These are phyloP conservation scores for Drosophila obscura DNA, from an alignment of 1,140 invertebrate species.

Conservation along the genomic window DNA sequence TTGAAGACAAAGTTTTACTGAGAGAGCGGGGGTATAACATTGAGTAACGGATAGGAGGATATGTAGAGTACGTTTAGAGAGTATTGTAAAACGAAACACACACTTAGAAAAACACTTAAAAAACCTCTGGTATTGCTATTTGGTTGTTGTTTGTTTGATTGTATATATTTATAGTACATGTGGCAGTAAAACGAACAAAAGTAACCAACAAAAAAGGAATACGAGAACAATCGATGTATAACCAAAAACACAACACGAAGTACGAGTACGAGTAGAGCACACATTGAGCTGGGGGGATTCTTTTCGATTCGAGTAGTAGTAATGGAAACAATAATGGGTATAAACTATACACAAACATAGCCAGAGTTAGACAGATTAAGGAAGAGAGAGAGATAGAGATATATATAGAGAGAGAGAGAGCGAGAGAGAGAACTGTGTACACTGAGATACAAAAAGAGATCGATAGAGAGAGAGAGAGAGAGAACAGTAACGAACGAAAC, in stretches of 20 bases:
- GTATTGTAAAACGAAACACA: constrained; percentile 61
- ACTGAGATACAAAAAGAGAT: constrained; percentile 52
- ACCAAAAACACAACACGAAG: constrained; percentile 42
- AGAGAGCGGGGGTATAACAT: constrained; percentile 42
- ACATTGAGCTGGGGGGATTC: constrained; percentile 52
- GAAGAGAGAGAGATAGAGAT: constrained; percentile 33
- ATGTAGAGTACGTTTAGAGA: constrained; percentile 53
- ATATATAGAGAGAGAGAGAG: constrained; percentile 42
- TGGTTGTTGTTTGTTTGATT: constrained; percentile 22
- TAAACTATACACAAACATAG: constrained; percentile 71
- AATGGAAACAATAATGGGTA: constrained; percentile 59
- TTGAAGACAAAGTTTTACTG: constrained; percentile 38
- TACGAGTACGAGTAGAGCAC: constrained; percentile 44
- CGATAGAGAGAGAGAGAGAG: constrained; percentile 24
- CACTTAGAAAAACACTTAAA: constrained; percentile 69
- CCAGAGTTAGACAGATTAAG: constrained; percentile 57
- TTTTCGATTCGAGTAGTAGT: constrained; percentile 34
- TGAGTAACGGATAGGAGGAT: constrained; percentile 29
- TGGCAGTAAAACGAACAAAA: constrained; percentile 45
- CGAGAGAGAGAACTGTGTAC: constrained; percentile 54
- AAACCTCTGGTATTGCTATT: constrained; percentile 40
- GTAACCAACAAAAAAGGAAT: constrained; percentile 16
- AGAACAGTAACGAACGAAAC: constrained; percentile 43
- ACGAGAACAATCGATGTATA: constrained; percentile 3
- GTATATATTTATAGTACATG: constrained; percentile 54